These are phyloP conservation scores for Agrotis exclamationis DNA, from an alignment of 2,888 invertebrate genomes.

Conservation along the genomic window DNA sequence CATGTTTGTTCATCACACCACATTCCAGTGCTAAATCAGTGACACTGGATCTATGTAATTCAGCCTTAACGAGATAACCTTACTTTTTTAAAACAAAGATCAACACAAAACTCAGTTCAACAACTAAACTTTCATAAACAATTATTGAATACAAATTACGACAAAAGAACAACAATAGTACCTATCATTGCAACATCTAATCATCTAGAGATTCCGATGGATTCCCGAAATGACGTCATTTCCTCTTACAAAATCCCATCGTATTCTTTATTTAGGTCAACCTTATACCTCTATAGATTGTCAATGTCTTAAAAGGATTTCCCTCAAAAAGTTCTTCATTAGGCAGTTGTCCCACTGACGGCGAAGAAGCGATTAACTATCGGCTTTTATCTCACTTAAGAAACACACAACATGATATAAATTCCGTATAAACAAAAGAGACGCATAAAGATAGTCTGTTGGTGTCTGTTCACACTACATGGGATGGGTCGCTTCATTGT, in stretches of 20 bases:
- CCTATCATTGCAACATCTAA: slow-evolving; percentile 43
- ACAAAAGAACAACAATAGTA: slow-evolving; percentile 21
- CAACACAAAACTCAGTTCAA: slow-evolving; percentile 6
- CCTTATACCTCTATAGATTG: slow-evolving; percentile 54
- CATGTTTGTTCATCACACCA: too few relatives aligned
- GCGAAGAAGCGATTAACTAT: too few relatives aligned
- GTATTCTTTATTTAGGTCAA: slow-evolving; percentile 63
- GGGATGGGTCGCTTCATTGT: too few relatives aligned
- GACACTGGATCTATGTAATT: too few relatives aligned
- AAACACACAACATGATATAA: too few relatives aligned
- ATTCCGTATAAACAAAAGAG: too few relatives aligned
- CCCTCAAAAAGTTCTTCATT: slow-evolving; percentile 38
- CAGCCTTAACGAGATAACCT: too few relatives aligned
- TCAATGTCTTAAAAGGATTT: slow-evolving; percentile 65
- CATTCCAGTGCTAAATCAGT: too few relatives aligned
- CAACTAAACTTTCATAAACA: slow-evolving; percentile 11
- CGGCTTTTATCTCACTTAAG: too few relatives aligned
- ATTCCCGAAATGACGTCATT: slow-evolving; percentile 59
- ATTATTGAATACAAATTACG: slow-evolving; percentile 53
- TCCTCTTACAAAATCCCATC: slow-evolving; percentile 55
- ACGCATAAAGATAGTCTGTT: too few relatives aligned
- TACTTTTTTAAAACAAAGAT: slow-evolving; percentile 13
- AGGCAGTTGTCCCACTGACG: too few relatives aligned
- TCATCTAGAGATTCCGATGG: slow-evolving; percentile 40
- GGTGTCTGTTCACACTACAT: too few relatives aligned